phyloP scores from a whole-genome alignment of 2,113 vertebrate species.

The Carassius carassius region DNA sequence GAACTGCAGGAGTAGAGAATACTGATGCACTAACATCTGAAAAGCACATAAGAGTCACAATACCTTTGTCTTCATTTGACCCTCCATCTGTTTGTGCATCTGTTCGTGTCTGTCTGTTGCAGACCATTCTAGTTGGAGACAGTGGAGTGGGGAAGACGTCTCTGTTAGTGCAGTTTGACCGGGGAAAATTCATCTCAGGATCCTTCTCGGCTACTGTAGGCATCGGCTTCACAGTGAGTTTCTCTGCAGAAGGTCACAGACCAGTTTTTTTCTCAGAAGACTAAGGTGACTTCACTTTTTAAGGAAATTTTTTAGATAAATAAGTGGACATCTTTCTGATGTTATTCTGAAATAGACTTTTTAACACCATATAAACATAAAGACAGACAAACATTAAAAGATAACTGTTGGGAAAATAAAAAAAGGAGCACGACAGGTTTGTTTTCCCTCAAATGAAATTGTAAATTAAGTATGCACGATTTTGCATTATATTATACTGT shows the following conservation, averaged over 20 bases:
- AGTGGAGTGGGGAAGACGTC: slow-evolving; percentile 87
- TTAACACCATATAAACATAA: neutral
- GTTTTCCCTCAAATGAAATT: neutral
- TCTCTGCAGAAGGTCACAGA: neutral
- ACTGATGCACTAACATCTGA: neutral
- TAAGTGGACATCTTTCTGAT: no score
- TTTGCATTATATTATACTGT: neutral
- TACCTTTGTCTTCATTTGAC: neutral
- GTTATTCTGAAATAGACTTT: neutral
- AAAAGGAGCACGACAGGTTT: neutral
- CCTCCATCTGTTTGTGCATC: neutral
- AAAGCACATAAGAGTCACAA: neutral
- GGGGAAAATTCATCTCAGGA: slow-evolving; percentile 87
- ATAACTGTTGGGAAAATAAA: neutral
- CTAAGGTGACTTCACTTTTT: neutral
- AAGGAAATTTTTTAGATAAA: no score
- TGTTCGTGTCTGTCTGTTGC: slow-evolving; percentile 49
- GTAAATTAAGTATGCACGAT: no score
- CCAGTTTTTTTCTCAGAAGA: neutral
- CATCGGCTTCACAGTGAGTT: slow-evolving; percentile 87
- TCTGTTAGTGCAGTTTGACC: slow-evolving; percentile 87
- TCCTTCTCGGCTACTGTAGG: slow-evolving; percentile 87
- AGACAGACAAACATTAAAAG: neutral
- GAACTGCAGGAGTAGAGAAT: neutral
- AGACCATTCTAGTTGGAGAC: slow-evolving; percentile 89